Base-by-base conservation (phyloP, 2,797 vertebrate genomes). In the Mormyrops attenuatus region DNA sequence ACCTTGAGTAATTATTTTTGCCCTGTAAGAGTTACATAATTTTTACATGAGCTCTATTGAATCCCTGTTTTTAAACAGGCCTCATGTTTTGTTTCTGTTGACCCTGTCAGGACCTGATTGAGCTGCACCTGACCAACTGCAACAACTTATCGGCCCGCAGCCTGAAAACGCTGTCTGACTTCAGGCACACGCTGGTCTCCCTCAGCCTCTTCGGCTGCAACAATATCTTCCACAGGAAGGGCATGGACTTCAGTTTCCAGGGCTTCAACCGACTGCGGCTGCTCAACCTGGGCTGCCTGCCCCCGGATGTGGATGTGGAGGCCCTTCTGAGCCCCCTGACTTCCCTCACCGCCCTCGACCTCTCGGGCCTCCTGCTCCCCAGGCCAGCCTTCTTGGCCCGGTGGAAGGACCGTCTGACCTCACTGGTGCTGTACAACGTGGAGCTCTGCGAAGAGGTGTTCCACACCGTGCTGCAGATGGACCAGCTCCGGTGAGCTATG, bases 401-500 rank as follows among this genome's bases (percentile, higher is more conserved):
- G 93, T 99, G 98, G 98, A 97, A 96, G 91, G 97, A 99, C 89
- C 96, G 96, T 91, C 94, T 99, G 93, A 96, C 97, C 53, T 99
- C 97, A 34, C 96, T 99, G 13, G 97, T 99, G 92, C 97, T 99
- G 92, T 99, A 99, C 95, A 99, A 99, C 82, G 97, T 98, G 94
- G 98, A 99, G 92, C 95, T 99, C 90, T 97, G 97, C 0, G 98
- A 99, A 8, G 99, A 99, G 88, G 94, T 99, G 93, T 94, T 98
- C 91, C 95, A 94, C 17, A 97, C 97, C 34, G 95, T 99, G 0
- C 91, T 97, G 89, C 97, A 98, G 95, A 96, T 99, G 63, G 94
- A 92, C 90, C 97, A 97, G 91, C 97, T 99, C 93, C 97, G 98
- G 99, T 99, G 80, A 93, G 90, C 50, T 7, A 17, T 13, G 34